Conservation (phyloP, 2,888 invertebrate species). For the Rhamphomyia laevipes region DNA sequence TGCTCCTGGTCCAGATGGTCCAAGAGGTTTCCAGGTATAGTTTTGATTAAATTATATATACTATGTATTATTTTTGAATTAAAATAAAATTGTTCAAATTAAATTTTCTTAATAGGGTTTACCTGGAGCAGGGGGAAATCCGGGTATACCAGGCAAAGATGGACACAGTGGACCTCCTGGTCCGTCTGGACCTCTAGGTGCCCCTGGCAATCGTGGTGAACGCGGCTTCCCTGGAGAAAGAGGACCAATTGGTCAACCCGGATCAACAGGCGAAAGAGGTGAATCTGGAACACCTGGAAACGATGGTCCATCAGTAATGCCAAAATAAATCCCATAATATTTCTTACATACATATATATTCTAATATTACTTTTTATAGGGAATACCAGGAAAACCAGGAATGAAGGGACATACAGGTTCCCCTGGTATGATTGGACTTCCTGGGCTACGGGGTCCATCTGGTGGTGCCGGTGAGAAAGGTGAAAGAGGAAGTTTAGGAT, state of each 20-base stretch:
- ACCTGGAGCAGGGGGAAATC: constrained; percentile 60
- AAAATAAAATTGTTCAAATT: not conserved
- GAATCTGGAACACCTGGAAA: constrained; percentile 42
- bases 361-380: constrained; percentile 15
- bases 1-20: constrained; percentile 60
- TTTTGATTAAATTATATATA: not conserved
- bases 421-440: constrained; percentile 68
- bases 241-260: constrained; percentile 53
- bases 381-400: constrained; percentile 53
- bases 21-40: constrained; percentile 66
- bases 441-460: constrained; percentile 55
- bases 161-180: constrained; percentile 64
- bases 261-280: constrained; percentile 38
- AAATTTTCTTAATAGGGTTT: constrained; percentile 43
- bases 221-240: constrained; percentile 65
- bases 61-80: not conserved
- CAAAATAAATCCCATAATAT: constrained; percentile 19
- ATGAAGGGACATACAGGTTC: constrained; percentile 67
- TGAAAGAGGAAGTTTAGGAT: constrained; percentile 50
- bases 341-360: not conserved
- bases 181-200: constrained; percentile 47
- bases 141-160: constrained; percentile 69
- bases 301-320: constrained; percentile 49
- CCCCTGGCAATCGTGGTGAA: constrained; percentile 47
- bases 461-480: constrained; percentile 53